A percentile compares a stretch with the other conserved stretches of the same genome.
phyloP scores from a whole-genome alignment of 2,888 invertebrate genomes.

The Diarsia rubi region DNA sequence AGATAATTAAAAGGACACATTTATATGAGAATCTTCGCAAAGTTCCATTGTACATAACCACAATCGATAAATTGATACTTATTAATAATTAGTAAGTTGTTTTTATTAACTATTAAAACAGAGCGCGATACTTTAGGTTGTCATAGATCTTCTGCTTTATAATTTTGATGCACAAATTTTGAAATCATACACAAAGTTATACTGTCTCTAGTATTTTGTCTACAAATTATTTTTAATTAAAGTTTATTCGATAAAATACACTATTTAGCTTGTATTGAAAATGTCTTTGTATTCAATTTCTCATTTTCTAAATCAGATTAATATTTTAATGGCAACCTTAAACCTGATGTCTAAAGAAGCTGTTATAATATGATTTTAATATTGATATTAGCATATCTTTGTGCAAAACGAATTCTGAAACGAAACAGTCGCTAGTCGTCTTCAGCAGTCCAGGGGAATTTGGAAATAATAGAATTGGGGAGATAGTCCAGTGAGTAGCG shows the following conservation, averaged over 20 bases:
- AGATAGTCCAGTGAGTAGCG: slow-evolving; percentile 82
- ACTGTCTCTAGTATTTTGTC: background rate
- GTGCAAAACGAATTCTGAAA: slow-evolving; percentile 76
- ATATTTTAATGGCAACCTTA: slow-evolving; percentile 85
- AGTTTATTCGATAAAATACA: slow-evolving; percentile 10
- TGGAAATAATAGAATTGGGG: slow-evolving; percentile 75
- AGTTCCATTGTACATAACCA: slow-evolving; percentile 77
- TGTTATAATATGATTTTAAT: slow-evolving; percentile 62
- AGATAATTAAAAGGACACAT: slow-evolving; percentile 32
- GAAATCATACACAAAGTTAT: slow-evolving; percentile 19
- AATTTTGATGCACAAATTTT: slow-evolving; percentile 32
- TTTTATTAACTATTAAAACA: slow-evolving; percentile 39
- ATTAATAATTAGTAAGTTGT: slow-evolving; percentile 53
- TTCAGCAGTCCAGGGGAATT: slow-evolving; percentile 82
- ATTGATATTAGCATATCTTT: slow-evolving; percentile 47
- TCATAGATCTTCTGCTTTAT: slow-evolving; percentile 69
- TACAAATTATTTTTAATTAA: slow-evolving; percentile 8
- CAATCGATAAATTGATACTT: slow-evolving; percentile 71
- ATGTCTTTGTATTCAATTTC: slow-evolving; percentile 26
- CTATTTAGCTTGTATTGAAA: slow-evolving; percentile 17
- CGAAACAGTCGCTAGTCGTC: slow-evolving; percentile 71
- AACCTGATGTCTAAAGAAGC: slow-evolving; percentile 80
- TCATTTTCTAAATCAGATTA: slow-evolving; percentile 32
- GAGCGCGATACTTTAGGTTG: slow-evolving; percentile 80
- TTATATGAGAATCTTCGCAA: slow-evolving; percentile 77